Evolutionary conservation across 2,797 vertebrate species (phyloP), one percentile per base, ranked within the genome.

Genomic region (Brachymystax lenok): DNA sequence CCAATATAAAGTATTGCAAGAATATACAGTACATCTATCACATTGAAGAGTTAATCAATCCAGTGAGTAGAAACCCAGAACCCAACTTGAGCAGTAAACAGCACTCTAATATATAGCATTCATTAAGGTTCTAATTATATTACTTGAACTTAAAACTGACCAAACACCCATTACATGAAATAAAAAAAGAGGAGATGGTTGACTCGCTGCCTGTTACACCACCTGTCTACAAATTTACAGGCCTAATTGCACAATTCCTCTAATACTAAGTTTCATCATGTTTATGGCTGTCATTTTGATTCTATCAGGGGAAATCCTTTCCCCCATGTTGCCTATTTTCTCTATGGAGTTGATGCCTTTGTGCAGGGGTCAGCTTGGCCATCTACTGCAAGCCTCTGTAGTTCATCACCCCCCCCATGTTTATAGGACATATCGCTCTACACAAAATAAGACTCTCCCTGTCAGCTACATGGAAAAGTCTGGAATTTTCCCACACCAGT

Each of bases 131-230:
- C 77, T 82, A 75, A 76, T 79, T 61, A 51, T 69, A 66, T 74
- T 74, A 17, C 73, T 74, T 75, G 80, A 80, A 79, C 79, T 81
- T 87, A 80, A 66, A 52, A 64, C 56, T 70, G 74, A 75, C 74
- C 81, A 83, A 80, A 78, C 78, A 77, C 71, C 82, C 84, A 84
- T 80, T 77, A 77, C 77, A 75, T 56, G 59, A 80, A 81, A 83
- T 85, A 81, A 85, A 64, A 59, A 71, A 28, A 76, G 28, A 76
- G 77, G 75, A 79, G 79, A 76, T 70, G 51, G 82, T 73, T 81
- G 78, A 79, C 83, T 79, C 73, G 75, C 69, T 79, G 77, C 80
- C 73, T 67, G 68, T 71, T 59, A 80, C 35, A 66, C 51, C 46
- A 56, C 24, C 33, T 79, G 64, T 81, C 79, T 77, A 74, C 68